Evolutionary conservation across 2,888 invertebrate genomes (phyloP), one percentile per base, ranked within the genome.

Genomic region (Prenolepis imparis): DNA sequence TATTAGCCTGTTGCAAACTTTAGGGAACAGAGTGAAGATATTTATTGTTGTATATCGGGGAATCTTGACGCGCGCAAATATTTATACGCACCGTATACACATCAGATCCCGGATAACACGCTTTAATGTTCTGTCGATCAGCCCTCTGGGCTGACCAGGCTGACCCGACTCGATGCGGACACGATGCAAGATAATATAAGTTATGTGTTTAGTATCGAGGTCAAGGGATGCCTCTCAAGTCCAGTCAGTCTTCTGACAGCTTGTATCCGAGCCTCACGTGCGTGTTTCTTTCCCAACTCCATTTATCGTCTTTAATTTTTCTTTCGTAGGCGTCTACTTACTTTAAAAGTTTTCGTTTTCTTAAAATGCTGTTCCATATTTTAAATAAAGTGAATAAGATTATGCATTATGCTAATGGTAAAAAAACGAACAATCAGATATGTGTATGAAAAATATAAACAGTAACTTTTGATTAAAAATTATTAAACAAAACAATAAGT

Each of bases 191-290:
- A 93, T 93, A 92, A 93, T 93, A 92, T 91, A 91, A 93, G 91
- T 94, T 93, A 93, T 93, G 92, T 91, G 92, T 93, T 91, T 73
- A 89, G 91, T 90, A 88, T 88, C 94, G 94, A 95, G 94, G 94
- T 93, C 94, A 93, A 93, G 94, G 91, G 95, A 95, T 93, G 92
- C 95, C 95, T 92, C 93, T 94, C 95, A 95, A 95, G 94, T 94
- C 91, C 91, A 90, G 86, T 90, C 93, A 94, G 94, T 94, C 94
- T 94, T 94, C 91, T 78, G 90, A 90, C 92, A 89, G 90, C 92
- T 92, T 88, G 91, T 92, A 90, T 89, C 89, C 92, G 90, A 87
- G 92, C 84, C 87, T 92, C 92, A 93, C 93, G 93, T 91, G 92
- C 86, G 78, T 87, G 84, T 87, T 82, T 86, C 75, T 85, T 39